Evolutionary conservation across 1,140 invertebrate genomes (phyloP).

Genomic region (Phthorimaea operculella): DNA sequence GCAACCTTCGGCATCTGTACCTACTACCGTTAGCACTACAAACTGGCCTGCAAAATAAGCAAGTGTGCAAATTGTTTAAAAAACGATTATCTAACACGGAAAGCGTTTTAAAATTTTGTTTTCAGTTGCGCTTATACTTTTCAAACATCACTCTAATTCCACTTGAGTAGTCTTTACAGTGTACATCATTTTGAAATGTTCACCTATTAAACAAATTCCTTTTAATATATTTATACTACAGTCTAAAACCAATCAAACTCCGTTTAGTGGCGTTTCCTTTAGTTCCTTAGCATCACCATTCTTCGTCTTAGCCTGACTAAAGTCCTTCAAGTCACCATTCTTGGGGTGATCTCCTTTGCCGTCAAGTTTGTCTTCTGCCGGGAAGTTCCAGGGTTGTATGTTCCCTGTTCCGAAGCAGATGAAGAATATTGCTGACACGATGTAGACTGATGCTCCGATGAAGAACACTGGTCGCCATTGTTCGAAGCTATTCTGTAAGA

Average conservation of each 20-base stretch:
- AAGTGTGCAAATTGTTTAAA: no score
- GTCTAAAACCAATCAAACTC: background rate
- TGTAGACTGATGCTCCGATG: conserved; percentile 77
- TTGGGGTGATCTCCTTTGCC: conserved; percentile 33
- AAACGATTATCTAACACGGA: no score
- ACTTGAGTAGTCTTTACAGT: no score
- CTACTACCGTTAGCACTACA: no score
- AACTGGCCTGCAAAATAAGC: no score
- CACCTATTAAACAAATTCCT: no score
- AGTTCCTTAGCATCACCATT: conserved; percentile 31
- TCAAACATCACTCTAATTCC: no score
- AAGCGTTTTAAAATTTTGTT: no score
- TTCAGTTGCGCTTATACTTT: no score
- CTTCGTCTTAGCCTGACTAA: conserved; percentile 29
- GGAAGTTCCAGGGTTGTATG: conserved; percentile 74
- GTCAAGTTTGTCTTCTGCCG: conserved; percentile 22
- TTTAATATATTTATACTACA: no score
- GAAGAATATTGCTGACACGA: conserved; percentile 75
- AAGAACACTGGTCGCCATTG: conserved; percentile 84
- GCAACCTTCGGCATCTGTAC: no score
- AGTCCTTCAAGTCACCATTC: conserved; percentile 35
- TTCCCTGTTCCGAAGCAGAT: conserved; percentile 74
- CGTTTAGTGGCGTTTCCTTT: conserved; percentile 36
- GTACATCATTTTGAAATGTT: no score
- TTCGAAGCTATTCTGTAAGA: conserved; percentile 75